These are phyloP conservation scores for Crenuchus spilurus DNA, from an alignment of 2,797 vertebrate species.

Conservation along the genomic window DNA sequence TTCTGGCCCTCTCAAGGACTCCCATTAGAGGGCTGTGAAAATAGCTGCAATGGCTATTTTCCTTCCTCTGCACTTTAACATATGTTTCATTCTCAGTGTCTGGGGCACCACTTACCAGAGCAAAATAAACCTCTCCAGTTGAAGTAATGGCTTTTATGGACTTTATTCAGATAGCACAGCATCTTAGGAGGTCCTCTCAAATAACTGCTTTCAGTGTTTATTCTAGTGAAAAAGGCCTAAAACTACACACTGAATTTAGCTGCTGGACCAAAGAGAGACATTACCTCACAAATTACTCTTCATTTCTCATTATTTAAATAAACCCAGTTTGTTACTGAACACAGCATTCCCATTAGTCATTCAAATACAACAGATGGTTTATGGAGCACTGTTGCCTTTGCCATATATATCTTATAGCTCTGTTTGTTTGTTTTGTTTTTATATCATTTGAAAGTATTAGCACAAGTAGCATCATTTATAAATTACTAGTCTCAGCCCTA, in stretches of 20 bases:
- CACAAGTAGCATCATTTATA: too few species aligned
- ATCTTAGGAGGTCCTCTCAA: neutral
- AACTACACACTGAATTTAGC: neutral
- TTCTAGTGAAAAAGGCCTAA: neutral
- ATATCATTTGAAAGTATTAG: too few species aligned
- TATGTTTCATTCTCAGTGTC: neutral
- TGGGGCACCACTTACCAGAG: neutral
- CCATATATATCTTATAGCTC: too few species aligned
- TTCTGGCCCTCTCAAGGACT: neutral
- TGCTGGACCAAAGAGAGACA: neutral
- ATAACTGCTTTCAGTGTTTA: neutral
- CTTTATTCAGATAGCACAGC: neutral
- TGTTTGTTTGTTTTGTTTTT: too few species aligned
- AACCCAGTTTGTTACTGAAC: too few species aligned
- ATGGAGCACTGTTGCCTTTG: too few species aligned
- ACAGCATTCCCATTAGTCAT: too few species aligned
- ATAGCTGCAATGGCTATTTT: neutral
- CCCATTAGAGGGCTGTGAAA: neutral
- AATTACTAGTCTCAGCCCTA: too few species aligned
- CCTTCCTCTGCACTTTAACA: neutral
- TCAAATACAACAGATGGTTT: too few species aligned
- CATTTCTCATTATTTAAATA: neutral
- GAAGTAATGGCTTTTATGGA: slow-evolving; percentile 9
- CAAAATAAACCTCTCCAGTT: neutral
- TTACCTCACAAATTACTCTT: neutral